Percentiles rank a stretch among this genome's conserved stretches.
Evolutionary conservation across 2,888 invertebrate genomes (phyloP).

Genomic region (Myopa testacea): DNA sequence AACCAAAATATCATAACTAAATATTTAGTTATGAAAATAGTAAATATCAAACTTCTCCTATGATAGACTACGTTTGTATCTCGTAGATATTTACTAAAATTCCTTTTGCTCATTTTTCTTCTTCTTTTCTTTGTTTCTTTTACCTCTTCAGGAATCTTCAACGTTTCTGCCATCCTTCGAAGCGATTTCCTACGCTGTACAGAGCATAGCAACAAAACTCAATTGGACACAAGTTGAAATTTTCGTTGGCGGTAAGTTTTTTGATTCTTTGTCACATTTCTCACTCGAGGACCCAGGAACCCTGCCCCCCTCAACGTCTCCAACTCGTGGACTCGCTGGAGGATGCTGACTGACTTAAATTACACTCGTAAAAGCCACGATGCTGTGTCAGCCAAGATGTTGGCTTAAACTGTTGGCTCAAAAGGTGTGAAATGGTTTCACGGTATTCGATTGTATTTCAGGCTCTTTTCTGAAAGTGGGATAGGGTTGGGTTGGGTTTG

Average conservation of each 20-base stretch:
- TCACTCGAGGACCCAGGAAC: too few species aligned
- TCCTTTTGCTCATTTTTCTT: conserved; percentile 9
- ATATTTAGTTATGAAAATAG: too few species aligned
- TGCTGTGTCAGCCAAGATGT: conserved; percentile 7
- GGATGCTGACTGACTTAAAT: background rate
- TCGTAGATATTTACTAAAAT: conserved; percentile 3
- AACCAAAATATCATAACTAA: too few species aligned
- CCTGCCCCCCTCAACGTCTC: background rate
- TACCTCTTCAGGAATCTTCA: conserved; percentile 63
- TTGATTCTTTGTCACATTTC: conserved; percentile 4
- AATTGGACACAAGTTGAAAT: conserved; percentile 69
- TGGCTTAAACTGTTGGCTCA: background rate
- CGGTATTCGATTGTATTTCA: background rate
- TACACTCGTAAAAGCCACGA: background rate
- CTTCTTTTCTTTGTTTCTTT: conserved; percentile 17
- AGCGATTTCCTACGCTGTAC: conserved; percentile 67
- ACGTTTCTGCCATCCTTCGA: conserved; percentile 68
- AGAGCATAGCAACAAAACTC: conserved; percentile 67
- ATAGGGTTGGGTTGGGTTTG: background rate
- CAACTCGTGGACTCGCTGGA: background rate
- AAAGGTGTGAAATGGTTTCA: conserved; percentile 10
- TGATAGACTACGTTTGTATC: too few species aligned
- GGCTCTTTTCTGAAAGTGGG: too few species aligned
- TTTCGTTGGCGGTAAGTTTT: conserved; percentile 67
- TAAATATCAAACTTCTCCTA: too few species aligned